phyloP scores from a whole-genome alignment of 2,797 vertebrate species.

The Yasuhikotakia modesta region DNA sequence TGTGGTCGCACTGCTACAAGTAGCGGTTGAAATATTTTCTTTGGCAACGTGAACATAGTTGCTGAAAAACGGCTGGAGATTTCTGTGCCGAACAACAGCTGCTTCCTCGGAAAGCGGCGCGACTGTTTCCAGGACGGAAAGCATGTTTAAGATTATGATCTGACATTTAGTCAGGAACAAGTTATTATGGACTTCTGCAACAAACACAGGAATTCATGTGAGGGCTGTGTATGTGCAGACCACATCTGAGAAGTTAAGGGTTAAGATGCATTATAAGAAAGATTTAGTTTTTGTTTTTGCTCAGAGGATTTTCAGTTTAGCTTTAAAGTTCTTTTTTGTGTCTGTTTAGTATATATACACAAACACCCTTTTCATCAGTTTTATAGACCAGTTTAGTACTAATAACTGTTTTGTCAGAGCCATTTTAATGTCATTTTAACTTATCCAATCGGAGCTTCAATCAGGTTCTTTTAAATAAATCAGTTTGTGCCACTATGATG shows the following conservation, averaged over 20 bases:
- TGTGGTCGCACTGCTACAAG: background rate
- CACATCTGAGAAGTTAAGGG: background rate
- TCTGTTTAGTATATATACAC: too few species aligned
- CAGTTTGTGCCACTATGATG: too few species aligned
- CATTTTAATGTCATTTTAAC: too few species aligned
- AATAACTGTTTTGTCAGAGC: too few species aligned
- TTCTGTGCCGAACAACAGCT: slow-evolving; percentile 24
- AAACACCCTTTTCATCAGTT: too few species aligned
- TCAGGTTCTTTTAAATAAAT: too few species aligned
- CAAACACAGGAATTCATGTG: slow-evolving; percentile 32
- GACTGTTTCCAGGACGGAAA: slow-evolving; percentile 24
- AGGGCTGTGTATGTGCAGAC: background rate
- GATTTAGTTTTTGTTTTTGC: background rate
- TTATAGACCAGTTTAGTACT: too few species aligned
- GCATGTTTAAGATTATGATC: slow-evolving; percentile 21
- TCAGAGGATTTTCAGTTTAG: too few species aligned
- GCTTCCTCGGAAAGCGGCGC: slow-evolving; percentile 24
- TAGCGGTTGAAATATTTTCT: slow-evolving; percentile 8
- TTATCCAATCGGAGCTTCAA: too few species aligned
- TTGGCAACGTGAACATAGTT: background rate
- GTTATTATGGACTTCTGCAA: slow-evolving; percentile 14
- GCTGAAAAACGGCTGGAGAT: slow-evolving; percentile 6
- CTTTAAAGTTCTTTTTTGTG: too few species aligned
- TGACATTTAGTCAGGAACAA: slow-evolving; percentile 34
- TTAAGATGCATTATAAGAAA: background rate